Base-by-base conservation (phyloP, 30 jellyfish, hydroid and myxozoan species). In the Hydractinia echinata region DNA sequence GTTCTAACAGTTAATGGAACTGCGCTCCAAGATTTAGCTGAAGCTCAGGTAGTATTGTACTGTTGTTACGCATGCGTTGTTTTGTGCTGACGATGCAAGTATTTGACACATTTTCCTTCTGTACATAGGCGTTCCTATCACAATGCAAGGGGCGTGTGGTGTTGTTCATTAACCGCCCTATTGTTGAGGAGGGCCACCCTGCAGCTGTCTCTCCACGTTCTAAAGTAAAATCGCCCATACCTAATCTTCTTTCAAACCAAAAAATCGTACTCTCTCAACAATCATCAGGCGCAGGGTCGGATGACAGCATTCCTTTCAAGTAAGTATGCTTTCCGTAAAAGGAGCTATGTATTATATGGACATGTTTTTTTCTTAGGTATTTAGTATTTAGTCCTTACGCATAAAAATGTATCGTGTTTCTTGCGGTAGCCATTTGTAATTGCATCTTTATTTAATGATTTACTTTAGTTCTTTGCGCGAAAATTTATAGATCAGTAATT, bases 101-200 rank as follows among this genome's bases (percentile, higher is more conserved):
- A 20, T 67, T 67, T 67, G n/a, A 13, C 19, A 67, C 44, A 30
- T 30, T 30, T 30, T 30, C 16, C 14, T 71, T 30, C 50, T 60
- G 9, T 20, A 9, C n/a, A 19, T 50, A 71, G 81, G 81, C 50
- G 10, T 48, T 20, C 10, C 50, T 71, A 15, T 61, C 85, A n/a
- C 79, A 77, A 48, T 54, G 53, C 15, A 61, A 53, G 13, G 85
- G 85, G 4, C 76, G 85, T 8, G 80, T 77, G 30, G 55, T 77
- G 13, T 30, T 77, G 13, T 51, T 39, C 53, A 77, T 77, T 30
- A 77, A 49, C 77, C 85, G 85, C 49, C 85, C 85, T 9, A 14
- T 77, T 4, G 81, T 77, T 20, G 85, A 66, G n/a, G 81, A 60
- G 7, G 79, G 76, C 14, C 85, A 55, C 60, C 79, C 85, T 18